Conservation (phyloP, 2,888 invertebrate genomes). For the Globia sparganii region DNA sequence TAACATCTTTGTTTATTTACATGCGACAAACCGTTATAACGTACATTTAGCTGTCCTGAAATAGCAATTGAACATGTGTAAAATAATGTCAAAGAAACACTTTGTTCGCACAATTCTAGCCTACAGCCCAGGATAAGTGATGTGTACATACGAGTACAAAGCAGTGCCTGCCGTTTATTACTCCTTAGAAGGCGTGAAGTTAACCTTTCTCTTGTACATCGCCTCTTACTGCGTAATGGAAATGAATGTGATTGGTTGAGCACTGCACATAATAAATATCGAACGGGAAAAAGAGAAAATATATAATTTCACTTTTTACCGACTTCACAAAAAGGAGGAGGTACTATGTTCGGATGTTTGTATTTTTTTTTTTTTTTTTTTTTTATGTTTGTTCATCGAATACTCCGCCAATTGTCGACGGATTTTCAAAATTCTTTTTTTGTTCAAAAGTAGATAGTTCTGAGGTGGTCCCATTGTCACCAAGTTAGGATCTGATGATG, state of each 20-base stretch:
- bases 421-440: too few species aligned
- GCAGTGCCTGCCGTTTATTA: constrained; percentile 29
- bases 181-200: constrained; percentile 53
- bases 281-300: not conserved
- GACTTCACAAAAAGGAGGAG: too few species aligned
- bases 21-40: not conserved
- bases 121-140: not conserved
- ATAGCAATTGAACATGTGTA: constrained; percentile 23
- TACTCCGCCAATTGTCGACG: too few species aligned
- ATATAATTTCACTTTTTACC: constrained; percentile 7
- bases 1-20: not conserved
- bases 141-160: constrained; percentile 27
- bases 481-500: too few species aligned
- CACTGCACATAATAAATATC: not conserved
- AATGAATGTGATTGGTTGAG: constrained; percentile 36
- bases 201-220: constrained; percentile 33
- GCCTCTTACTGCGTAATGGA: constrained; percentile 37
- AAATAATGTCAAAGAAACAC: constrained; percentile 24
- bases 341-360: too few species aligned
- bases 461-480: too few species aligned
- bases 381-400: too few species aligned
- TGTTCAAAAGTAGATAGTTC: too few species aligned
- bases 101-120: constrained; percentile 2
- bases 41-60: not conserved
- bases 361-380: too few species aligned